Conservation (phyloP, 2,888 invertebrate species). For the Atrina japonica region DNA sequence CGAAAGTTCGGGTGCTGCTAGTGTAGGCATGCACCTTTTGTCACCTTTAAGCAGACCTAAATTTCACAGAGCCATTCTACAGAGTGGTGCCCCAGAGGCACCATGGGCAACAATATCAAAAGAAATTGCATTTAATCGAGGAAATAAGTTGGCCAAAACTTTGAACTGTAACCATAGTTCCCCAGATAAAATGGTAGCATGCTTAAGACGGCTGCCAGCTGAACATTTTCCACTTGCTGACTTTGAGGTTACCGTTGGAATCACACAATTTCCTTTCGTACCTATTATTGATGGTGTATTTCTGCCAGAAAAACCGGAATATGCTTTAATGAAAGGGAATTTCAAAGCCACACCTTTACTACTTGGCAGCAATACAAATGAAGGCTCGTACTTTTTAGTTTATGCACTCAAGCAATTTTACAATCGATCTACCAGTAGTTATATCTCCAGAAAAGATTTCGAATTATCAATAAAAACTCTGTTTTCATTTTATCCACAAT, state of each 20-base stretch:
- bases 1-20: conserved; percentile 97
- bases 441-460: conserved; percentile 90
- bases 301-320: conserved; percentile 88
- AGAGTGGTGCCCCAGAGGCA: conserved; percentile 94
- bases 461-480: conserved; percentile 89
- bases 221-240: conserved; percentile 62
- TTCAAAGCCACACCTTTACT: conserved; percentile 96
- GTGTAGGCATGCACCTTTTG: conserved; percentile 88
- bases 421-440: conserved; percentile 27
- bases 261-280: conserved; percentile 93
- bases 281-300: conserved; percentile 97
- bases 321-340: conserved; percentile 87
- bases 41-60: conserved; percentile 94
- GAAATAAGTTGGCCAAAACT: conserved; percentile 90
- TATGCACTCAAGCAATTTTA: conserved; percentile 83
- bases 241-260: conserved; percentile 81
- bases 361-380: conserved; percentile 95
- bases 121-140: conserved; percentile 89
- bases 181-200: conserved; percentile 86
- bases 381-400: conserved; percentile 96
- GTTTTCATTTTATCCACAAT: conserved; percentile 86
- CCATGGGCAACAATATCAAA: conserved; percentile 95
- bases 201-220: conserved; percentile 84
- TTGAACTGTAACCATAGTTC: conserved; percentile 88
- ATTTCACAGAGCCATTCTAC: conserved; percentile 91